Evolutionary conservation across 2,888 invertebrate species (phyloP).

Genomic region (Merodon equestris): DNA sequence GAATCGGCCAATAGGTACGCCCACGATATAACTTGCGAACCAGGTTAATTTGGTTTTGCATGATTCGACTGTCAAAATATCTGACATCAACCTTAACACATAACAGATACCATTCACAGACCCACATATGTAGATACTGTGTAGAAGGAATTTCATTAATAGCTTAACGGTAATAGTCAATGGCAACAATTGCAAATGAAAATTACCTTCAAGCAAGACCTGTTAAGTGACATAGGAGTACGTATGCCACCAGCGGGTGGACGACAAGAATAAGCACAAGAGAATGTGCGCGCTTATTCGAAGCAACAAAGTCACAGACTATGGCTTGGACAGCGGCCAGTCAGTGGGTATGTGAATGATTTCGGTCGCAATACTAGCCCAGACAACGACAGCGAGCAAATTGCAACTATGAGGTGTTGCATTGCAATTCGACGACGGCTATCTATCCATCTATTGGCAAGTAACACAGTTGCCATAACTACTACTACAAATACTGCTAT

Average conservation of each 20-base stretch:
- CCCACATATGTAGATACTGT: constrained; percentile 3
- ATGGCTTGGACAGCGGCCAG: background rate
- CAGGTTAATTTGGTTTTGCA: constrained; percentile 18
- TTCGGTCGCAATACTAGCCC: constrained; percentile 17
- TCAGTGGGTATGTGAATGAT: constrained; percentile 42
- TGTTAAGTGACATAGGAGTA: constrained; percentile 56
- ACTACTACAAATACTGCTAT: too few species aligned
- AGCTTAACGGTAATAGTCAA: constrained; percentile 58
- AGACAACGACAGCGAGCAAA: too few species aligned
- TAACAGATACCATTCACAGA: constrained; percentile 11
- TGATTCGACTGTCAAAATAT: constrained; percentile 40
- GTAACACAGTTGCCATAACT: constrained; percentile 41
- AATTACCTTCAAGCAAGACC: constrained; percentile 56
- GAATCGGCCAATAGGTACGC: background rate
- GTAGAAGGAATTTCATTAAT: constrained; percentile 33
- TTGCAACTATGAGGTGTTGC: constrained; percentile 49
- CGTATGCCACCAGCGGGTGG: constrained; percentile 10
- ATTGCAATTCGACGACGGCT: constrained; percentile 65
- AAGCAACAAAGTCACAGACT: constrained; percentile 16
- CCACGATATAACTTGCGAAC: constrained; percentile 29
- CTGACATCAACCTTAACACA: constrained; percentile 36
- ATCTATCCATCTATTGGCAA: constrained; percentile 38
- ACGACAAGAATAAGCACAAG: constrained; percentile 40
- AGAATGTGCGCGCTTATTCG: constrained; percentile 59
- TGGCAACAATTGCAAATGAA: constrained; percentile 52